These are phyloP conservation scores for Epizoanthus rinbou DNA, from an alignment of 92 coral and sea anemone genomes.

Conservation along the genomic window DNA sequence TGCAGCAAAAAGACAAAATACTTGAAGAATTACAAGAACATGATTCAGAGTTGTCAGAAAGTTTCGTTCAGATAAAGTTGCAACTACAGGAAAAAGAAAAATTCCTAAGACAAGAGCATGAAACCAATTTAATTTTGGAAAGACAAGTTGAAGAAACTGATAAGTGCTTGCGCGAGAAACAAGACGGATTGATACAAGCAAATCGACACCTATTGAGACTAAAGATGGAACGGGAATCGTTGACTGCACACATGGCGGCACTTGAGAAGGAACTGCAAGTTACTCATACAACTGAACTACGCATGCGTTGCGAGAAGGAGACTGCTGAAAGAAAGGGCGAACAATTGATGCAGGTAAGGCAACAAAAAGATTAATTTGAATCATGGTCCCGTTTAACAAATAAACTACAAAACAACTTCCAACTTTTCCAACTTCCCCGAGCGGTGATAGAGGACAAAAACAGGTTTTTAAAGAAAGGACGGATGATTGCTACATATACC, in stretches of 20 bases:
- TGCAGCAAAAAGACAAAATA: slow-evolving; percentile 12
- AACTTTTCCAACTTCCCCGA: too few relatives aligned
- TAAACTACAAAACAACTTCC: neutral
- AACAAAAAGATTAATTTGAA: too few relatives aligned
- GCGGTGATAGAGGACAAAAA: too few relatives aligned
- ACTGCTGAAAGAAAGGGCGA: slow-evolving; percentile 19
- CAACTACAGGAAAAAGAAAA: slow-evolving; percentile 5
- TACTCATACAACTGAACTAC: neutral
- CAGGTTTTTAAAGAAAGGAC: too few relatives aligned
- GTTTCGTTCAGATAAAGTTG: neutral
- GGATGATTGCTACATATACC: too few relatives aligned
- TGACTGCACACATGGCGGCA: neutral
- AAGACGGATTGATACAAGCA: neutral
- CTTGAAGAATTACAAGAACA: neutral
- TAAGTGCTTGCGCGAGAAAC: neutral
- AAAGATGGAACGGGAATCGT: slow-evolving; percentile 22
- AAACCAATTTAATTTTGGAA: neutral
- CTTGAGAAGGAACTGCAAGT: slow-evolving; percentile 30
- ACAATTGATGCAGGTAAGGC: slow-evolving; percentile 22
- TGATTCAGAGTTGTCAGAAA: neutral
- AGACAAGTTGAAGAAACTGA: slow-evolving; percentile 10
- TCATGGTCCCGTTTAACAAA: neutral
- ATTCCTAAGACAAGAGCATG: neutral
- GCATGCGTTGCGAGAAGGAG: slow-evolving; percentile 34
- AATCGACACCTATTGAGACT: neutral